Evolutionary conservation across 2,888 invertebrate genomes (phyloP).

Genomic region (Saturnia japonica): DNA sequence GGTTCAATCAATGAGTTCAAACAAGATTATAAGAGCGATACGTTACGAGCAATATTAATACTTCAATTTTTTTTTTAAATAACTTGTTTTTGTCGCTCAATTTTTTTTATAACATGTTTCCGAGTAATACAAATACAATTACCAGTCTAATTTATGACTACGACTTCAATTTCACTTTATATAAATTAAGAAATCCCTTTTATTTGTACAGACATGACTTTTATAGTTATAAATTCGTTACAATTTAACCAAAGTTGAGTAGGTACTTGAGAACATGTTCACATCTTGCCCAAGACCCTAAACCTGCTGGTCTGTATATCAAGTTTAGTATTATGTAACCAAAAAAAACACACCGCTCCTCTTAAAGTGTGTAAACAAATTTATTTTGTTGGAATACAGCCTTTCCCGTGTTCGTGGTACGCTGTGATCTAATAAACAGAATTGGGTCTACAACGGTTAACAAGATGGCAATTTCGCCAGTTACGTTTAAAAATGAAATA

Average conservation of each 20-base stretch:
- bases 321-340: neutral
- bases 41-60: too few relatives aligned
- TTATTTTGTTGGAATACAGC: slow-evolving; percentile 7
- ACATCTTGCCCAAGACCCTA: neutral
- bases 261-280: neutral
- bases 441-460: slow-evolving; percentile 40
- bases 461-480: slow-evolving; percentile 32
- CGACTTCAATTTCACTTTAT: too few relatives aligned
- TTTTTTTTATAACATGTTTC: too few relatives aligned
- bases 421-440: slow-evolving; percentile 43
- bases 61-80: too few relatives aligned
- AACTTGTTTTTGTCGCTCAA: too few relatives aligned
- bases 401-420: slow-evolving; percentile 25
- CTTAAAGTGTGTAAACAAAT: neutral
- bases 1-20: too few relatives aligned
- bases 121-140: too few relatives aligned
- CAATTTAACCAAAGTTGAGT: neutral
- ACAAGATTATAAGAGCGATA: too few relatives aligned
- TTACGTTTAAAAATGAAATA: slow-evolving; percentile 39
- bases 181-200: too few relatives aligned
- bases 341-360: neutral
- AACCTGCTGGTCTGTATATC: neutral
- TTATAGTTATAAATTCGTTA: neutral
- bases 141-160: too few relatives aligned
- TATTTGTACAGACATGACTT: too few relatives aligned